These are phyloP conservation scores for Glyphotaelius pellucidus DNA, from an alignment of 2,888 invertebrate genomes.

Conservation along the genomic window DNA sequence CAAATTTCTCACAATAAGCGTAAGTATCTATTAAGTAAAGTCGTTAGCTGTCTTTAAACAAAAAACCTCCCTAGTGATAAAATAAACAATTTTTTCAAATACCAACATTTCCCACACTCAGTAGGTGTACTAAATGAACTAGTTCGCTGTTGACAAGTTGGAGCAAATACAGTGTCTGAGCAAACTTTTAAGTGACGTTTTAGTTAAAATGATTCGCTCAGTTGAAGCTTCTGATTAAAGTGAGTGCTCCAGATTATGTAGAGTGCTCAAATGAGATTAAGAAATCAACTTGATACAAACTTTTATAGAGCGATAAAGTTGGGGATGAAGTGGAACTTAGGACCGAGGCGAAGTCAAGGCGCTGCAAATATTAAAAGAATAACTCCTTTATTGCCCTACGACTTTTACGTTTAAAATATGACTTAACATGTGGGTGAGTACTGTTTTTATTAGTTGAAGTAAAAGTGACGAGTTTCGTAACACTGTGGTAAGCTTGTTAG, in stretches of 20 bases:
- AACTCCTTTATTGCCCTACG: background rate
- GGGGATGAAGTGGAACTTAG: background rate
- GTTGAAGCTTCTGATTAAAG: slow-evolving; percentile 51
- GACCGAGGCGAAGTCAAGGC: background rate
- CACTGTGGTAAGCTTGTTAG: background rate
- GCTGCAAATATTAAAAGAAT: background rate
- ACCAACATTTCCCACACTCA: background rate
- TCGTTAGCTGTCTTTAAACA: background rate
- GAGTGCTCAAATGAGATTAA: slow-evolving; percentile 55
- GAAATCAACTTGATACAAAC: slow-evolving; percentile 57
- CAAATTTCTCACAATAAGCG: too few relatives aligned
- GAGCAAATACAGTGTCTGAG: slow-evolving; percentile 34
- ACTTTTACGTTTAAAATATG: background rate
- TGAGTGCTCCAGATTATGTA: slow-evolving; percentile 47
- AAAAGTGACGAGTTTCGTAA: background rate
- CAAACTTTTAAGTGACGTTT: slow-evolving; percentile 41
- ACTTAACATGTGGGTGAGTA: background rate
- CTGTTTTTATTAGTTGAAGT: background rate
- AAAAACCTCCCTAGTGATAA: background rate
- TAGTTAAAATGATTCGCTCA: slow-evolving; percentile 27
- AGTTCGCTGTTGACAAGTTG: slow-evolving; percentile 15
- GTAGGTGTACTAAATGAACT: background rate
- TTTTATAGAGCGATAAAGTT: slow-evolving; percentile 54
- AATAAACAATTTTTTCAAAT: background rate
- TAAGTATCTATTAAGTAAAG: too few relatives aligned